Base-by-base conservation (phyloP, 2,797 vertebrate genomes). In the Botia almorhae region DNA sequence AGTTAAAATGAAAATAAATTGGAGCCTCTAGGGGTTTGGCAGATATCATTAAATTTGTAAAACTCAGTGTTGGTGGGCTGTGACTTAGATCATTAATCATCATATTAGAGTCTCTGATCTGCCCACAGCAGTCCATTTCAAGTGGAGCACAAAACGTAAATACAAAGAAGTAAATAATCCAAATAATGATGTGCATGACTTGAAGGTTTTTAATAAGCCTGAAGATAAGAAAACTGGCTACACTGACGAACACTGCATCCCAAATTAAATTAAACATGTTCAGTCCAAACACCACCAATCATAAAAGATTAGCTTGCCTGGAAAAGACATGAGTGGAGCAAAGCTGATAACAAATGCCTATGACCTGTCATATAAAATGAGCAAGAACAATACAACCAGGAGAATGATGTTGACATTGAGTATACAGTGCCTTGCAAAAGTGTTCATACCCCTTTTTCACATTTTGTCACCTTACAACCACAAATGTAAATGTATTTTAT, bases 331-430 rank as follows among this genome's bases (percentile, higher is more conserved):
- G 26, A 64, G 29, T 65, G 11, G 67, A 69, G 43, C 67, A 70
- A 80, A 73, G 51, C 58, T 80, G 17, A 21, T 55, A 39, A 48
- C 50, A 19, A 72, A 60, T 79, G 48, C 56, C 11, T 26, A 53
- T 39, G 48, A 46, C 29, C 53, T 73, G 78, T 73, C 78, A 65
- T n/a, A 73, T 64, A 46, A 80, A 80, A 80, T 80, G 2, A 46
- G 65, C 10, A 67, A 43, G 58, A 55, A n/a, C 14, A n/a, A 65
- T 55, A 39, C 33, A 64, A 72, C 3, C 6, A 21, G 21, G 11
- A 48, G 43, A 53, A 65, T 48, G 23, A 48, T 72, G 10, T 26
- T 72, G 77, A 72, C 69, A 80, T 65, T 67, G 5, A n/a, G 60
- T 65, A 64, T 8, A 65, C 39, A n/a, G 63, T n/a, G n/a, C 17